Evolutionary conservation across 2,113 vertebrate species (phyloP).

Genomic region (Stegostoma tigrinum): DNA sequence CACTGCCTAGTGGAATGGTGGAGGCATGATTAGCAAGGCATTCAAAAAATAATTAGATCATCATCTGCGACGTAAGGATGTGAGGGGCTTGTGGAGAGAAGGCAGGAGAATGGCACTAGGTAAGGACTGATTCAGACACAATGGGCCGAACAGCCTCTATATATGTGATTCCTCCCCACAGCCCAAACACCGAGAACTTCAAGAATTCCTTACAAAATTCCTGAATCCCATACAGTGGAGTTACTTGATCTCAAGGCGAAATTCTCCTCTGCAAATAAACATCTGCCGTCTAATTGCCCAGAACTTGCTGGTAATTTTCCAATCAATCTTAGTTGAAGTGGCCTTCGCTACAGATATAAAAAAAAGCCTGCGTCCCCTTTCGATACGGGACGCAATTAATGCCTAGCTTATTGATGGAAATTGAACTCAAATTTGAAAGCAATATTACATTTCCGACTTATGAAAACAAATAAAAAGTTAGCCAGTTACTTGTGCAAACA

Average conservation of each 20-base stretch:
- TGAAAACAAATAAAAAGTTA: background rate
- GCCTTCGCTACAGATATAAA: background rate
- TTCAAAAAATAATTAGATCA: background rate
- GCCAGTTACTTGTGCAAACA: background rate
- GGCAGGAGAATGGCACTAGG: background rate
- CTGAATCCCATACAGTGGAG: background rate
- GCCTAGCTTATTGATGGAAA: background rate
- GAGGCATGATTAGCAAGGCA: background rate
- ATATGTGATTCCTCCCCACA: background rate
- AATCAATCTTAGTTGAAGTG: slow-evolving; percentile 11
- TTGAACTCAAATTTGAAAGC: background rate
- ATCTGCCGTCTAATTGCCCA: background rate
- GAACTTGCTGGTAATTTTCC: background rate
- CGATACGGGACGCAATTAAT: background rate
- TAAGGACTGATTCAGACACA: background rate
- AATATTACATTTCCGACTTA: background rate
- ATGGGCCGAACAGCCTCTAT: background rate
- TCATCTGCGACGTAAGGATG: background rate
- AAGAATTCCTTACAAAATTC: background rate
- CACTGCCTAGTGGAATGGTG: background rate
- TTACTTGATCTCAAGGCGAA: background rate
- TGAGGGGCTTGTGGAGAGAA: too few relatives aligned
- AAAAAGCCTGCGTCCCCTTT: background rate
- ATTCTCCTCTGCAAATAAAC: background rate
- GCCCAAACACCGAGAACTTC: background rate